Conservation (phyloP, 2,888 invertebrate genomes). For the Drosophila tripunctata region DNA sequence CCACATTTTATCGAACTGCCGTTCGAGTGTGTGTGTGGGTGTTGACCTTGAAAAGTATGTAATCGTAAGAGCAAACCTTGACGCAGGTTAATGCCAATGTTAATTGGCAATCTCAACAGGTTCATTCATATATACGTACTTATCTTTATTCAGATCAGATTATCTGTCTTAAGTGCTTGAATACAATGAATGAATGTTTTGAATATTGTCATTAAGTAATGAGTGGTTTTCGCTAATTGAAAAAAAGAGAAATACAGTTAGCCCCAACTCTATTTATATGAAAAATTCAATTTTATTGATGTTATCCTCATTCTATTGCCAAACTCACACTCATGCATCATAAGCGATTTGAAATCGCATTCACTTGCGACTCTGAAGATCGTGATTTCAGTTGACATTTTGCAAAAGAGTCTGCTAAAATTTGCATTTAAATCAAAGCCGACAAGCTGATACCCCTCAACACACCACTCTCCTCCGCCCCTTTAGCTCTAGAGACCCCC, state of each 20-base stretch:
- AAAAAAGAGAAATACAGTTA: too few relatives aligned
- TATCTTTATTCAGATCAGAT: too few relatives aligned
- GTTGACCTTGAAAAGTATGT: slow-evolving; percentile 45
- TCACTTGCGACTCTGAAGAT: slow-evolving; percentile 27
- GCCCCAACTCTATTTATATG: slow-evolving; percentile 3
- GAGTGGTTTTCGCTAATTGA: slow-evolving; percentile 11
- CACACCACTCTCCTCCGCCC: not conserved
- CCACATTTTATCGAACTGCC: slow-evolving; percentile 34
- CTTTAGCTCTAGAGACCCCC: slow-evolving; percentile 9
- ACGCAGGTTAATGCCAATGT: slow-evolving; percentile 28
- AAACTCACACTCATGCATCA: slow-evolving; percentile 35
- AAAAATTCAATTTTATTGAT: not conserved
- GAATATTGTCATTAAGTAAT: slow-evolving; percentile 14
- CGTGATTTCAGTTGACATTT: slow-evolving; percentile 58
- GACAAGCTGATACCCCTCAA: slow-evolving; percentile 27
- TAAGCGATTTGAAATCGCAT: slow-evolving; percentile 34
- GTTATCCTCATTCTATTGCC: slow-evolving; percentile 5
- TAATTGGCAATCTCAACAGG: slow-evolving; percentile 33
- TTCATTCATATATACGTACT: not conserved
- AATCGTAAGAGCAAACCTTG: slow-evolving; percentile 36
- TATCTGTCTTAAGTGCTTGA: slow-evolving; percentile 11
- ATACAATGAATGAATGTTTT: slow-evolving; percentile 20
- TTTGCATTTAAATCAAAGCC: slow-evolving; percentile 77
- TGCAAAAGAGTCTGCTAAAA: slow-evolving; percentile 32
- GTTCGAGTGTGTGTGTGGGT: not conserved